Evolutionary conservation across 1,140 invertebrate genomes (phyloP).

Genomic region (Drosophila pallidifrons): DNA sequence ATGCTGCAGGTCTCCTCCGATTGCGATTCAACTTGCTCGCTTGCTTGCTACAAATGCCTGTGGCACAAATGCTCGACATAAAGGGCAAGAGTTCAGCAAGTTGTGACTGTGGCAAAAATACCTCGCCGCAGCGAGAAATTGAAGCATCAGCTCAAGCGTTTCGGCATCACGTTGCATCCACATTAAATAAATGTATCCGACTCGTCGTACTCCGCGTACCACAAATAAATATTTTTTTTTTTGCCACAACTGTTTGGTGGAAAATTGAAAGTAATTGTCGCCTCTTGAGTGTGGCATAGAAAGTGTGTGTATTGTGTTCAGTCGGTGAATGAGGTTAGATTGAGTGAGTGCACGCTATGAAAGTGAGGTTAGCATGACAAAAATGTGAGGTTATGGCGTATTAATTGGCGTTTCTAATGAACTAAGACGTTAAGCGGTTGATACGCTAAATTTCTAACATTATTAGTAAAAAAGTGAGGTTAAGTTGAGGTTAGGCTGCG

Average conservation of each 20-base stretch:
- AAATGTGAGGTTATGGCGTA: constrained; percentile 1
- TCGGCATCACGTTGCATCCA: constrained; percentile 48
- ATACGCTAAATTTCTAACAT: background rate
- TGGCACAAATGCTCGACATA: constrained; percentile 78
- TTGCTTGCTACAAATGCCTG: constrained; percentile 61
- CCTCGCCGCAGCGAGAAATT: constrained; percentile 60
- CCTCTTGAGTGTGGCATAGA: constrained; percentile 62
- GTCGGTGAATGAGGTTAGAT: constrained; percentile 41
- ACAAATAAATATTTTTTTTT: constrained; percentile 7
- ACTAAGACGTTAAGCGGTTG: background rate
- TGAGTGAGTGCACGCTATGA: constrained; percentile 33
- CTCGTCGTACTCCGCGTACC: constrained; percentile 21
- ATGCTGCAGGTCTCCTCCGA: constrained; percentile 36
- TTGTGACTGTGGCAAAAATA: constrained; percentile 77
- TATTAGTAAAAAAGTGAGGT: background rate
- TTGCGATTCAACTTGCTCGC: constrained; percentile 17
- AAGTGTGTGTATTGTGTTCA: constrained; percentile 47
- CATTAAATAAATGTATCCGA: constrained; percentile 12
- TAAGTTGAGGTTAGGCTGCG: background rate
- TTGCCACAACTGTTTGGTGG: constrained; percentile 26
- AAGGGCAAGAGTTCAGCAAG: constrained; percentile 81
- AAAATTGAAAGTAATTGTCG: constrained; percentile 83
- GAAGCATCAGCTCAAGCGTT: constrained; percentile 53
- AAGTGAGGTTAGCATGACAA: constrained; percentile 45
- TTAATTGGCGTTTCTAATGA: background rate